Base-by-base conservation (phyloP, 2,113 vertebrate species). In the Tonatia bakeri region DNA sequence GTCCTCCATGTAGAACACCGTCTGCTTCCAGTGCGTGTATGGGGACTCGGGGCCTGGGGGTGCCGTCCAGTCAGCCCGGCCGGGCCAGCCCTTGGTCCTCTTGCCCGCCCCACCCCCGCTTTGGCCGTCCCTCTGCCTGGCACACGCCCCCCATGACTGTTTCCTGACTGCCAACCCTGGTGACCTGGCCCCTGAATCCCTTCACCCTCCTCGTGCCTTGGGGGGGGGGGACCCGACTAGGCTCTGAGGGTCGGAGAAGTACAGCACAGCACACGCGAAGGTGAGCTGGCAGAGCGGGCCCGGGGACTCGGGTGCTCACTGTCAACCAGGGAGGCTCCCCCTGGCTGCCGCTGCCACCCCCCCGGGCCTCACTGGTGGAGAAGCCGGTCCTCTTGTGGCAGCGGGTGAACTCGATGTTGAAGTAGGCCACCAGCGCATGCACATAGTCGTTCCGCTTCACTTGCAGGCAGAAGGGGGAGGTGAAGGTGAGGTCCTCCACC, bases 21-120 rank as follows among this genome's bases (percentile, higher is more conserved):
- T 99, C 97, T 99, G 99, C 98, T 99, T 99, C 99, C 99, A 99
- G 98, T 99, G 99, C 15, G 99, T 99, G 97, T 99, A 99, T 0
- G 99, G 99, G 95, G 99, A 99, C 98, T 99, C 99, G 0, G 99
- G 99, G 90, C 99, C 99, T 99, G 95, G 14, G 26, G 56, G 4
- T 7, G 4, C 28, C 19, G 82, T 13, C 1, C 0, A 4, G 12
- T 77, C 52, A 90, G 94, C 52, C 9, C 0, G 13, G 33, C 31
- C 8, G 10, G 14, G 45, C 43, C 26, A 15, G 22, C 31, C 20
- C 40, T 6, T 54, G 0, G 20, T 3, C 4, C 79, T 47, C 26
- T 47, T 0, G 31, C 8, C 52, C 56, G 5, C 28, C 7, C 7
- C 0, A 3, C 40, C 26, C 3, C 2, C 4, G n/a, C 73, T 52